These are phyloP conservation scores for Cotesia congregata DNA, from an alignment of 2,888 invertebrate genomes.

Conservation along the genomic window DNA sequence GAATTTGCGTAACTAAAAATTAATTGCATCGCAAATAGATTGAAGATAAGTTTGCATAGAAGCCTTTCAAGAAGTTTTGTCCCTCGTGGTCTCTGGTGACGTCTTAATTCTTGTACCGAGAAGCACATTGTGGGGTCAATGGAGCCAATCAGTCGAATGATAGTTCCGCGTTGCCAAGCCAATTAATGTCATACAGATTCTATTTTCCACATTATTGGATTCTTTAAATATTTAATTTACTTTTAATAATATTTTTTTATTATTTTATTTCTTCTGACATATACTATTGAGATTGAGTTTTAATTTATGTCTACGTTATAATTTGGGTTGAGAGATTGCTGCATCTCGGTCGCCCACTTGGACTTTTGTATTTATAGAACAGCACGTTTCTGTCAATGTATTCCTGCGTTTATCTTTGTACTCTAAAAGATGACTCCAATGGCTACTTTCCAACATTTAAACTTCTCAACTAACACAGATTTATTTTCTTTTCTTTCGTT, in stretches of 20 bases:
- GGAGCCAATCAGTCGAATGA: constrained; percentile 31
- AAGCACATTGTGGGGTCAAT: constrained; percentile 30
- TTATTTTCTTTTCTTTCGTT: constrained; percentile 17
- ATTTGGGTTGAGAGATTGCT: constrained; percentile 47
- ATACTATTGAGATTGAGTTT: constrained; percentile 14
- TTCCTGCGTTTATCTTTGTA: constrained; percentile 34
- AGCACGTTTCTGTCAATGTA: constrained; percentile 54
- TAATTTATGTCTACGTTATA: constrained; percentile 50
- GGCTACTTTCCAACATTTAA: constrained; percentile 38
- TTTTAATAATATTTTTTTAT: constrained; percentile 13
- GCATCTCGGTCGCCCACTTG: constrained; percentile 60
- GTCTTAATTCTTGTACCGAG: constrained; percentile 38
- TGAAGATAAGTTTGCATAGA: constrained; percentile 34
- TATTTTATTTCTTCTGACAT: constrained; percentile 22
- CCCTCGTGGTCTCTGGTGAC: constrained; percentile 28
- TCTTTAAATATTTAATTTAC: constrained; percentile 8
- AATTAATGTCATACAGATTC: constrained; percentile 39
- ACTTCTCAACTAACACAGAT: constrained; percentile 13
- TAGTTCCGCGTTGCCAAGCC: constrained; percentile 42
- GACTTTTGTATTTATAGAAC: constrained; percentile 62
- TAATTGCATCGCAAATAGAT: constrained; percentile 33
- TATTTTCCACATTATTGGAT: constrained; percentile 16
- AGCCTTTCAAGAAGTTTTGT: constrained; percentile 35
- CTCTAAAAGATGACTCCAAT: constrained; percentile 15
- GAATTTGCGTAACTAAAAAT: constrained; percentile 29